Base-by-base conservation (phyloP, 2,113 vertebrate species). In the Lasiurus cinereus region DNA sequence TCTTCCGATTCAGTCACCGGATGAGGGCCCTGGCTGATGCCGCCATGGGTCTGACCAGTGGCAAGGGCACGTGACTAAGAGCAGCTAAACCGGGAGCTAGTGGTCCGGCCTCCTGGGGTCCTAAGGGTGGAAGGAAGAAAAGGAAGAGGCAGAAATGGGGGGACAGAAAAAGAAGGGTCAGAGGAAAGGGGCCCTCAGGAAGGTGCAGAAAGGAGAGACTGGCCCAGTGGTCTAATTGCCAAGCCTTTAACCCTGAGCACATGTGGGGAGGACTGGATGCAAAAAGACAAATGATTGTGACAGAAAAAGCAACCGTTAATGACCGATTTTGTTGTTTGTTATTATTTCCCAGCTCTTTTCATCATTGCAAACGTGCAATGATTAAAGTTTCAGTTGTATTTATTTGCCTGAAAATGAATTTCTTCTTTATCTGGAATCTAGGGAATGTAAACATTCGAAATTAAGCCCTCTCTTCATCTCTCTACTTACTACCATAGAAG, bases 231-330 rank as follows among this genome's bases (percentile, higher is more conserved):
- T 94, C 94, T 96, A 92, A 52, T 73, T 95, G 50, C 36, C 94
- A 91, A 87, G 70, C 16, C 19, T 94, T 90, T 93, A 92, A 27
- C 72, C n/a, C 39, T 88, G 59, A 94, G 80, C 69, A 96, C 90
- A 19, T 92, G 54, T 79, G 83, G 73, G n/a, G 73, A 91, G 8
- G 74, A 50, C 96, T 97, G 97, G 85, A 96, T 96, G 62, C 56
- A 86, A 96, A 96, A 84, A 90, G 77, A 96, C 24, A 97, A 92
- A 79, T 96, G 97, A 87, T 59, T 96, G 89, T 90, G 13, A 70
- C 94, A 97, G 50, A 33, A 96, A 94, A 98, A 94, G 43, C 66
- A 96, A 90, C 21, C 93, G 69, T 79, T 96, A 0, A 93, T 93
- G 95, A 72, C 9, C 73, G 24, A 31, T 0, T 15, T 52, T 29